Conservation (phyloP, 2,888 invertebrate species). For the Sericinus montela region DNA sequence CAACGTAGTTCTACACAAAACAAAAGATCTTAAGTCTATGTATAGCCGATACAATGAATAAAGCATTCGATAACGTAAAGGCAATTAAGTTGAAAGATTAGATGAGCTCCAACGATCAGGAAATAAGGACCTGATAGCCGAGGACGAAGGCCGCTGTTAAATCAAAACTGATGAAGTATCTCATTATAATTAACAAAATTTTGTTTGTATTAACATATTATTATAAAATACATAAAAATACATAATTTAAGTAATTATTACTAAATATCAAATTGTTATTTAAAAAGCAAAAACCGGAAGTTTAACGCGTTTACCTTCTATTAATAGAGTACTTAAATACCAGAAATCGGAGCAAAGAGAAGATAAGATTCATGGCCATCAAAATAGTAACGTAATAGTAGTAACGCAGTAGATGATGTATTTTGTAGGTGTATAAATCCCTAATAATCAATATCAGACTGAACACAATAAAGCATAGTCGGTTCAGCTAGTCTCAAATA, state of each 20-base stretch:
- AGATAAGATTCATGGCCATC: too few relatives aligned
- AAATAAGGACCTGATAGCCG: conserved; percentile 58
- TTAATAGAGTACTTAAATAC: too few relatives aligned
- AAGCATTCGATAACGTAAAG: conserved; percentile 55
- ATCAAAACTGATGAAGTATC: neutral
- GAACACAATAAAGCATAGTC: too few relatives aligned
- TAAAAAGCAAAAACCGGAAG: too few relatives aligned
- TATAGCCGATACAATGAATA: conserved; percentile 47
- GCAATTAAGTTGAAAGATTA: conserved; percentile 38
- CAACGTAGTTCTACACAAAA: conserved; percentile 28
- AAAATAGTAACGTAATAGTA: too few relatives aligned
- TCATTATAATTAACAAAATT: neutral
- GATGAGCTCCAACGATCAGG: conserved; percentile 48
- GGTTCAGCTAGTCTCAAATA: too few relatives aligned
- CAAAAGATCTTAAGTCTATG: conserved; percentile 53
- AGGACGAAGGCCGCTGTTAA: neutral
- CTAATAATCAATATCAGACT: too few relatives aligned
- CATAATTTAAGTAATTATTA: neutral
- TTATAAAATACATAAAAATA: too few relatives aligned
- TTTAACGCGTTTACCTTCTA: too few relatives aligned
- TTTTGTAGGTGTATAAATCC: too few relatives aligned
- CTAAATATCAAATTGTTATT: neutral
- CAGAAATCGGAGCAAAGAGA: too few relatives aligned
- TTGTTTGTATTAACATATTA: neutral
- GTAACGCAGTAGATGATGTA: too few relatives aligned